Conservation (phyloP, 2,797 vertebrate species). For the Chloroceryle inda region DNA sequence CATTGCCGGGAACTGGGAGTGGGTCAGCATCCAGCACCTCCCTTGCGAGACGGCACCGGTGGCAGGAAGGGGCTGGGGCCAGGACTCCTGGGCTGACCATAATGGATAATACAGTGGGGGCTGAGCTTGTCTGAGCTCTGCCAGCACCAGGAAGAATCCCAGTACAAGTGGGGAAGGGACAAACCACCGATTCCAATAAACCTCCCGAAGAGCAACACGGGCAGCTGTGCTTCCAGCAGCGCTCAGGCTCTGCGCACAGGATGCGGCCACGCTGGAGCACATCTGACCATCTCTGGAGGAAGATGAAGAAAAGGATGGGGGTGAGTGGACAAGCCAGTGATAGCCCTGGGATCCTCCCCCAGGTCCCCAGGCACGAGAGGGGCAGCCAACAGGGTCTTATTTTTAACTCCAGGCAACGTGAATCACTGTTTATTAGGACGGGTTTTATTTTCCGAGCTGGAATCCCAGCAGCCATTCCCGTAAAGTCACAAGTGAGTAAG, state of each 20-base stretch:
- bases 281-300: rapidly evolving
- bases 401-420: not conserved
- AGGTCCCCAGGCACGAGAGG: not conserved
- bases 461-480: not conserved
- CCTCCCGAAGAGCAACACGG: not conserved
- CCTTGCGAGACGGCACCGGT: rapidly evolving
- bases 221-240: not conserved
- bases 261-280: rapidly evolving
- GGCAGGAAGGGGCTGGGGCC: not conserved
- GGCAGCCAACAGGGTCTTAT: not conserved
- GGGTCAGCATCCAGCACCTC: not conserved
- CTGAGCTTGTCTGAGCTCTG: not conserved
- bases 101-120: rapidly evolving
- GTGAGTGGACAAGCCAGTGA: rapidly evolving
- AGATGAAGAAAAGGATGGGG: not conserved
- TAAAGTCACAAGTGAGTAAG: slow-evolving; percentile 20
- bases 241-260: rapidly evolving
- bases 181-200: not conserved
- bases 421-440: not conserved
- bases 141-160: not conserved
- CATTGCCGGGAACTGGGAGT: not conserved
- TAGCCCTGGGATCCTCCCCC: not conserved
- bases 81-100: rapidly evolving
- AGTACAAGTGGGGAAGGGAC: not conserved
- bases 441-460: not conserved